Base-by-base conservation (phyloP, 2,888 invertebrate species). In the Folsomia candida region DNA sequence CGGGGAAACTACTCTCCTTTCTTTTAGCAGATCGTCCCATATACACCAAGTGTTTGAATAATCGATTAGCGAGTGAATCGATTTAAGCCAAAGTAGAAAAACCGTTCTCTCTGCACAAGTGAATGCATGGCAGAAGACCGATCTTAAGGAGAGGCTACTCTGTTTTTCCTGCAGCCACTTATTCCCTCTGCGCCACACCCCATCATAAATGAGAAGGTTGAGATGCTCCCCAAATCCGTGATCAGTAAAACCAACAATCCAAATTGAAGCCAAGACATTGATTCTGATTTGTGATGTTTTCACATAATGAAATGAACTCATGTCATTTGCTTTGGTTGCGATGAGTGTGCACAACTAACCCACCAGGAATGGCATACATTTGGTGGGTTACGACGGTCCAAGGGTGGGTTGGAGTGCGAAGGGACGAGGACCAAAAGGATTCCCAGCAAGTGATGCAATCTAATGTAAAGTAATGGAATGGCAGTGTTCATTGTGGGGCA, bases 11-110 rank as follows among this genome's bases (percentile, higher is more conserved):
- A 4, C 37, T 37, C 14, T 37, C 37, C 37, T 37, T 37, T 37
- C 37, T 37, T 37, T 37, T 37, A 37, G 37, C 37, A 37, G 37
- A 14, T 37, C 37, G 6, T 37, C n/a, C n/a, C n/a, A n/a, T n/a
- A n/a, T n/a, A 20, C n/a, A 20, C 54, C 54, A 54, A 54, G 54
- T 54, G 54, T 54, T 54, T 54, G 54, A 54, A 54, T 54, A 54
- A 54, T 54, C 54, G 54, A 54, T 54, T 54, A 54, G 6, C 37
- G 20, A 18, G 18, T 54, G 22, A 54, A 54, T 54, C 54, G 54
- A 54, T 54, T 54, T 54, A 18, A 14, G 14, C 6, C 4, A 37
- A 4, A 4, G 4, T 9, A 37, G 6, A 37, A 37, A 37, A 37
- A 37, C 4, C 37, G 6, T 37, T 37, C 37, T 37, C 37, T 4